Conservation (phyloP, 35 echinoderm and acorn worm species). For the Hemicentrotus pulcherrimus region DNA sequence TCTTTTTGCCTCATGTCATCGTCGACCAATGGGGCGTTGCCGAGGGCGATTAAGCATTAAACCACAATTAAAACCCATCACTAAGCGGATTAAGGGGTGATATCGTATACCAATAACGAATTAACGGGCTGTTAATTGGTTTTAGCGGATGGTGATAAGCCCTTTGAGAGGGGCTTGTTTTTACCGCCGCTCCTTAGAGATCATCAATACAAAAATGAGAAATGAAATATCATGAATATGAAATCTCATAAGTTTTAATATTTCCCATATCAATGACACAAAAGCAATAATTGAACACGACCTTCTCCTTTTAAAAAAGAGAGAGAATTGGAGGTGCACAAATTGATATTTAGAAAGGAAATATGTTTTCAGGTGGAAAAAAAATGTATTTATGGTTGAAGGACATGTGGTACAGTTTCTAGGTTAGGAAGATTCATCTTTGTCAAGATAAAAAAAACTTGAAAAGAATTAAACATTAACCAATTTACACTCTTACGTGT, state of each 20-base stretch:
- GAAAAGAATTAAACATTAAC: too few species aligned
- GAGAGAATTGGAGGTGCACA: neutral
- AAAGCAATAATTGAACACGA: neutral
- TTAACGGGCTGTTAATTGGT: neutral
- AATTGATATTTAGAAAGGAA: too few species aligned
- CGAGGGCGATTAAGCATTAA: neutral
- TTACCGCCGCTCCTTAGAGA: neutral
- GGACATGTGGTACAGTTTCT: neutral
- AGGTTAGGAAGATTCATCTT: neutral
- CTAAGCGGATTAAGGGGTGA: neutral
- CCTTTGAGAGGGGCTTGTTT: neutral
- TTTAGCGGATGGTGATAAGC: neutral
- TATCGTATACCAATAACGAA: neutral
- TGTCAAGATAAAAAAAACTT: too few species aligned
- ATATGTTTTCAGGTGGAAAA: too few species aligned
- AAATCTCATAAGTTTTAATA: constrained; percentile 1
- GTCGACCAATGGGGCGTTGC: neutral
- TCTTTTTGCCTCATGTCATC: neutral
- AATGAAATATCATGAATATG: neutral
- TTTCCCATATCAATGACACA: neutral
- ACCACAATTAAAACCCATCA: neutral
- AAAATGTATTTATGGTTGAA: neutral
- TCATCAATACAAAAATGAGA: neutral
- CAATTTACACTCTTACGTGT: too few species aligned
- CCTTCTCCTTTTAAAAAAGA: neutral